Conservation (phyloP, 2,888 invertebrate species). For the Congeria kusceri region DNA sequence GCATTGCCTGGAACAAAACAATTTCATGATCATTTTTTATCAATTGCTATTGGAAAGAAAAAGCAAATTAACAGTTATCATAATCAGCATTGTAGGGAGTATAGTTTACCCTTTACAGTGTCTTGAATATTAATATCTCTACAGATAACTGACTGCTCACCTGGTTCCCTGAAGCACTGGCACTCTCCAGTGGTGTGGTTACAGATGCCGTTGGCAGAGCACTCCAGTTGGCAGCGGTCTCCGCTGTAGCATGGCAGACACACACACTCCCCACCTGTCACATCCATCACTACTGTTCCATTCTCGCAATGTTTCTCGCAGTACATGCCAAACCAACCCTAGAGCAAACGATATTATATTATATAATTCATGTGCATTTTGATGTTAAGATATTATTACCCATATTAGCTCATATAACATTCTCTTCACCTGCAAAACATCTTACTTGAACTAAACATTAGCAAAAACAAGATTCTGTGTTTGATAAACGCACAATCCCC, state of each 20-base stretch:
- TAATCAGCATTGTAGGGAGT: too few relatives aligned
- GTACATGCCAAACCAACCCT: constrained; percentile 71
- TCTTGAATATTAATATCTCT: too few relatives aligned
- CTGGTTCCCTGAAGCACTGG: constrained; percentile 31
- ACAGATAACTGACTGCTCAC: constrained; percentile 8
- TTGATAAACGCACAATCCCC: too few relatives aligned
- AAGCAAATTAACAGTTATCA: too few relatives aligned
- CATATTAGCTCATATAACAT: too few relatives aligned
- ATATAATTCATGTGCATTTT: background rate
- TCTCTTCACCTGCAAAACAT: too few relatives aligned
- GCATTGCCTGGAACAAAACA: constrained; percentile 61
- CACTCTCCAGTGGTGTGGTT: constrained; percentile 14
- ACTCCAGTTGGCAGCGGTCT: constrained; percentile 72
- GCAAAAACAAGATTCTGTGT: too few relatives aligned
- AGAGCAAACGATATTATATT: background rate
- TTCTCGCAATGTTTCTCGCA: constrained; percentile 72
- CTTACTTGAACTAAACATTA: too few relatives aligned
- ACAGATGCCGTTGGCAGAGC: constrained; percentile 68
- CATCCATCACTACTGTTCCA: constrained; percentile 48
- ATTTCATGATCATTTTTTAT: too few relatives aligned
- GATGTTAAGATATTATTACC: too few relatives aligned
- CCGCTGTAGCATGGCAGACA: constrained; percentile 74
- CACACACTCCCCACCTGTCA: constrained; percentile 63
- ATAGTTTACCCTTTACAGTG: too few relatives aligned
- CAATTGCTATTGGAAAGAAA: background rate